Evolutionary conservation across 2,888 invertebrate genomes (phyloP).

Genomic region (Euphydryas editha): DNA sequence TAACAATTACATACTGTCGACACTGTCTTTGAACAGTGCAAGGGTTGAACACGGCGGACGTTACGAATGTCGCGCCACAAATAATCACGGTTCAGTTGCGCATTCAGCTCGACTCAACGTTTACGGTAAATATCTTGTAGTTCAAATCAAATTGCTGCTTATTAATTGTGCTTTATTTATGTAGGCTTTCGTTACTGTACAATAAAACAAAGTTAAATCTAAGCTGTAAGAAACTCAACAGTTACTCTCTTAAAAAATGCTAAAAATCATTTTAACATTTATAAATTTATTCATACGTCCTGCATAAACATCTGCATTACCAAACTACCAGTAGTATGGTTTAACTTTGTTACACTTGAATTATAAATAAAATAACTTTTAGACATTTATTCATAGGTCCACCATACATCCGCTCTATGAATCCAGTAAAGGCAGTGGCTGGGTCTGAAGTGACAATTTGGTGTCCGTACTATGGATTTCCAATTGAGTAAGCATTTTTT

Average conservation of each 20-base stretch:
- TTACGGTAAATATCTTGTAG: slow-evolving; percentile 83
- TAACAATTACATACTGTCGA: slow-evolving; percentile 90
- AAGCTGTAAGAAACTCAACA: too few species aligned
- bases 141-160: too few species aligned
- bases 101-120: slow-evolving; percentile 91
- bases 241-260: too few species aligned
- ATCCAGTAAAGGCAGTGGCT: slow-evolving; percentile 90
- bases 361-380: too few species aligned
- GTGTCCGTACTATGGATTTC: slow-evolving; percentile 95
- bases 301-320: not conserved
- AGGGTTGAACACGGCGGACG: slow-evolving; percentile 92
- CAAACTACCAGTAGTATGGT: too few species aligned
- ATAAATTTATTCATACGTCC: too few species aligned
- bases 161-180: not conserved
- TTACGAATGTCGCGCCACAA: slow-evolving; percentile 91
- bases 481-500: slow-evolving; percentile 82
- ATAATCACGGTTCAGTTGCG: slow-evolving; percentile 87
- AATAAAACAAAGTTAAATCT: too few species aligned
- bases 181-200: not conserved
- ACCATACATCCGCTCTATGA: slow-evolving; percentile 89
- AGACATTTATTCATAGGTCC: slow-evolving; percentile 80
- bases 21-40: slow-evolving; percentile 90
- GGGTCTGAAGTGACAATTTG: slow-evolving; percentile 89
- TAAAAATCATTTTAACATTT: too few species aligned
- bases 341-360: not conserved